phyloP scores from a whole-genome alignment of 1,140 invertebrate species.

The Ceratosolen solmsi region DNA sequence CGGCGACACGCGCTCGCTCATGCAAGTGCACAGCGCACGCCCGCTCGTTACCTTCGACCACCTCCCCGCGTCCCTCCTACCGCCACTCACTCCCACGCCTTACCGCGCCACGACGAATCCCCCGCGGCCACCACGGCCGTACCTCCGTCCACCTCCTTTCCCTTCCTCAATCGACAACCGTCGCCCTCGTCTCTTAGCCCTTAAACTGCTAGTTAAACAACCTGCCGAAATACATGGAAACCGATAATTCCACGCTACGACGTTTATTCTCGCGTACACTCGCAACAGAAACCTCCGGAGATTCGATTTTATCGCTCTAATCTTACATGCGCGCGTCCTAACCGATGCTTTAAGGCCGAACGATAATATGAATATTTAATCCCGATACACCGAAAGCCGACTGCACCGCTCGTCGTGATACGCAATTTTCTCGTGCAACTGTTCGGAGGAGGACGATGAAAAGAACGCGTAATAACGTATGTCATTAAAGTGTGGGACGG shows the following conservation, averaged over 20 bases:
- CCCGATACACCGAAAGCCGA: not conserved
- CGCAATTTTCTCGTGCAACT: not conserved
- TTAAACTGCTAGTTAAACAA: too few relatives aligned
- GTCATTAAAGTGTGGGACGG: not conserved
- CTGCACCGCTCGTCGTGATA: not conserved
- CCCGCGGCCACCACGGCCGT: too few relatives aligned
- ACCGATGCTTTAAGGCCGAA: not conserved
- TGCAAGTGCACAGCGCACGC: slow-evolving; percentile 37
- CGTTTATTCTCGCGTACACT: too few relatives aligned
- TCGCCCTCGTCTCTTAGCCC: too few relatives aligned
- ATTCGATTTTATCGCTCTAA: not conserved
- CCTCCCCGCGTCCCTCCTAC: not conserved
- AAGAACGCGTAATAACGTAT: not conserved
- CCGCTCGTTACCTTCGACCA: not conserved
- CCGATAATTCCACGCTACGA: too few relatives aligned
- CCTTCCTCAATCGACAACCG: too few relatives aligned
- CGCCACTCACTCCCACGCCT: too few relatives aligned
- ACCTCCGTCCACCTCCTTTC: too few relatives aligned
- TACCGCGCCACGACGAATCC: too few relatives aligned
- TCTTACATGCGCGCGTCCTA: not conserved
- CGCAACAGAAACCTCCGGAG: too few relatives aligned
- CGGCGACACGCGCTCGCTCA: slow-evolving; percentile 55
- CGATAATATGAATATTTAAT: not conserved
- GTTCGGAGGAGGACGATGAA: not conserved
- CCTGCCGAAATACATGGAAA: too few relatives aligned